Percentiles rank a stretch among this genome's conserved stretches.
phyloP scores from a whole-genome alignment of 1,140 invertebrate species.

The Diachasmimorpha longicaudata region DNA sequence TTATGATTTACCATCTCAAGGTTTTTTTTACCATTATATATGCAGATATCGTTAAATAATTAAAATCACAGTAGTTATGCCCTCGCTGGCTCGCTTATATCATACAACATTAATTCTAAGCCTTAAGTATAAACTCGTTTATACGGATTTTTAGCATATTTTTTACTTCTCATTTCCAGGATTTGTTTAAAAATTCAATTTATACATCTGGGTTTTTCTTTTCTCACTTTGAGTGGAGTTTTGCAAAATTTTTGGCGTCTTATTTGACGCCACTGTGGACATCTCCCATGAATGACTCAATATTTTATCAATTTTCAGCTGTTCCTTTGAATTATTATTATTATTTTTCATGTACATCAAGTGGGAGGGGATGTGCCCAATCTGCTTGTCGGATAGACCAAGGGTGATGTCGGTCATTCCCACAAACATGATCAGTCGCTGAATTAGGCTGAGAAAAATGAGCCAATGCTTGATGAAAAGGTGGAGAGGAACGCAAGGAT shows the following conservation, averaged over 20 bases:
- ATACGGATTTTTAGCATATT: slow-evolving; percentile 29
- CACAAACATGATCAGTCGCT: slow-evolving; percentile 53
- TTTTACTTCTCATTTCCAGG: slow-evolving; percentile 26
- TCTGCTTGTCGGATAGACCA: slow-evolving; percentile 61
- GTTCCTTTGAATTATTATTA: neutral
- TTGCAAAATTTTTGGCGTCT: neutral
- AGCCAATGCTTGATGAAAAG: slow-evolving; percentile 4
- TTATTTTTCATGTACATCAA: slow-evolving; percentile 8
- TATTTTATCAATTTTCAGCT: neutral
- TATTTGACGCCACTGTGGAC: slow-evolving; percentile 4
- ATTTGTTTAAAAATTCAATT: slow-evolving; percentile 32
- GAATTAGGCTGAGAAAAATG: slow-evolving; percentile 25
- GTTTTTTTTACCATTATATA: slow-evolving; percentile 30
- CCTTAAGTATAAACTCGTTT: slow-evolving; percentile 55
- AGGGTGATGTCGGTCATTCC: slow-evolving; percentile 60
- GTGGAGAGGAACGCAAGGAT: slow-evolving; percentile 42
- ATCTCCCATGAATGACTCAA: neutral
- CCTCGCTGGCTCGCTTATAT: slow-evolving; percentile 61
- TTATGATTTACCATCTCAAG: slow-evolving; percentile 18
- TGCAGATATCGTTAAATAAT: slow-evolving; percentile 63
- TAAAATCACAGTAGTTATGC: slow-evolving; percentile 66
- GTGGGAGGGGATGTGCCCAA: slow-evolving; percentile 45
- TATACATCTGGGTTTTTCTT: slow-evolving; percentile 10
- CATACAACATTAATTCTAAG: slow-evolving; percentile 59
- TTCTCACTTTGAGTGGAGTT: neutral